Evolutionary conservation across 1,140 invertebrate genomes (phyloP).

Genomic region (Cecropterus lyciades): DNA sequence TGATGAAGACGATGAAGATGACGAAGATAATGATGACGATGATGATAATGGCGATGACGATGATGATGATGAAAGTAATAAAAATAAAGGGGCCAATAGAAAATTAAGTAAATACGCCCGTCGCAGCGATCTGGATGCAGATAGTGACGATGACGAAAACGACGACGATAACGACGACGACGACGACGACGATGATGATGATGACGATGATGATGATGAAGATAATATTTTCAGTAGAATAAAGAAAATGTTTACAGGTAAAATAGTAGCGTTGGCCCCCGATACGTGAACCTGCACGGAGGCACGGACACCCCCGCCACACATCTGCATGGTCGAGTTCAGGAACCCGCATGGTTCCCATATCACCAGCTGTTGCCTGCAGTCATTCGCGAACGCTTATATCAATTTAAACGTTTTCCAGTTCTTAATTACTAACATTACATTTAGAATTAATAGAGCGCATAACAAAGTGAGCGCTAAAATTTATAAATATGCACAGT

Average conservation of each 20-base stretch:
- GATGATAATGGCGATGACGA: constrained; percentile 71
- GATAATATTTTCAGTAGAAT: constrained; percentile 82
- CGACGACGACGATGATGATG: constrained; percentile 81
- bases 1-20: constrained; percentile 75
- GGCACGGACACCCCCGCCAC: constrained; percentile 69
- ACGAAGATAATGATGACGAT: constrained; percentile 74
- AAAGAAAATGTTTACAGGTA: constrained; percentile 82
- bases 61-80: constrained; percentile 63
- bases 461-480: constrained; percentile 60
- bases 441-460: constrained; percentile 75
- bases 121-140: constrained; percentile 39
- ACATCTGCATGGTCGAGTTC: constrained; percentile 81
- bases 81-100: constrained; percentile 49
- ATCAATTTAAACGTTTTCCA: constrained; percentile 74
- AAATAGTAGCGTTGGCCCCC: constrained; percentile 73
- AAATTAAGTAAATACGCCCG: constrained; percentile 55
- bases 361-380: constrained; percentile 80
- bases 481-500: constrained; percentile 70
- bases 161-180: constrained; percentile 80
- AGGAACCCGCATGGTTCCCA: constrained; percentile 73
- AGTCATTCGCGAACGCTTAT: constrained; percentile 81
- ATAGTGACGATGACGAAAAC: constrained; percentile 63
- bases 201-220: constrained; percentile 83
- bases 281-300: constrained; percentile 73
- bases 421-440: constrained; percentile 79